A percentile compares a stretch with the other conserved stretches of the same genome.
These are phyloP conservation scores for Junonia oenone DNA, from an alignment of 2,888 invertebrate species.

Conservation along the genomic window DNA sequence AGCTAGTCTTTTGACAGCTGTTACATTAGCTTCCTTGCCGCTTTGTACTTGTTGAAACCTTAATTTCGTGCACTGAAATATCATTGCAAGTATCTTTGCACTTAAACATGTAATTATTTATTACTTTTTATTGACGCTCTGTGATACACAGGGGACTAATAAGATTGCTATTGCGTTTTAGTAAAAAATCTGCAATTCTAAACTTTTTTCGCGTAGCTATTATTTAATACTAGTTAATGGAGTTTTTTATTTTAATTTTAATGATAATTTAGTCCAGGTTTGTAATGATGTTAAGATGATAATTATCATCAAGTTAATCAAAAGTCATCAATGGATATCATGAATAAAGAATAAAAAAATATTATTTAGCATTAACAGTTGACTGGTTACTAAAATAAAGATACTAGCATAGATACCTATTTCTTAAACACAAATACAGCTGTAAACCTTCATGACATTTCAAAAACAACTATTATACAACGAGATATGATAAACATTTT, in stretches of 20 bases:
- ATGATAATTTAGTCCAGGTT: no score
- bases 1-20: conserved; percentile 45
- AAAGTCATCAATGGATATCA: no score
- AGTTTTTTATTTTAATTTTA: no score
- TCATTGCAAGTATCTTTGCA: conserved; percentile 18
- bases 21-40: conserved; percentile 45
- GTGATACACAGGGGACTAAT: no score
- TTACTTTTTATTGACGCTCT: neutral
- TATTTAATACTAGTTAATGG: no score
- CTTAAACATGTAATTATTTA: neutral
- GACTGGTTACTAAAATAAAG: no score
- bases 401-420: neutral
- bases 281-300: no score
- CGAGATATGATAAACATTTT: neutral
- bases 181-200: neutral
- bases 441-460: neutral
- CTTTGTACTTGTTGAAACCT: conserved; percentile 43
- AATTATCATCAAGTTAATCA: no score
- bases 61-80: conserved; percentile 34
- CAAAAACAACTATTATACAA: neutral
- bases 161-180: neutral
- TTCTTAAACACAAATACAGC: neutral
- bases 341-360: no score
- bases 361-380: no score
- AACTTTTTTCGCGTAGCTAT: neutral